phyloP scores from a whole-genome alignment of 2,797 vertebrate genomes.

The Tinamus major region DNA sequence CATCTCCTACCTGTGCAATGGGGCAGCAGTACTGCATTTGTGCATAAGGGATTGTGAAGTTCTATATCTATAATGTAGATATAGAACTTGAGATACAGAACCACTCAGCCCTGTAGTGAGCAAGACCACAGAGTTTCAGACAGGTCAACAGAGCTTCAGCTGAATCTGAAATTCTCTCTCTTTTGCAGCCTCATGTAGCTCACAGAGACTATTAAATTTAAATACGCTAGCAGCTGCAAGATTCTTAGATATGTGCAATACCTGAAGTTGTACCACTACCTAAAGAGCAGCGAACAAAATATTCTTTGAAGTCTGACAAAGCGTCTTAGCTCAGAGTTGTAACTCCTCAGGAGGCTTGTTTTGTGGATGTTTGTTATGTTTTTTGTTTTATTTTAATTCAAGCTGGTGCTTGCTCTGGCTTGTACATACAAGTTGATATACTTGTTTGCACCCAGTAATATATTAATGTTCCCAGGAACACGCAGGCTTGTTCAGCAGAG shows the following conservation, averaged over 20 bases:
- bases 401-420: neutral
- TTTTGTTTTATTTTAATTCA: neutral
- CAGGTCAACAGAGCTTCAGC: neutral
- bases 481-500: neutral
- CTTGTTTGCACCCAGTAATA: neutral
- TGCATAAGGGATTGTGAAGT: accelerated
- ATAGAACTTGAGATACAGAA: neutral
- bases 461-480: neutral
- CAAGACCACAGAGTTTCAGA: neutral
- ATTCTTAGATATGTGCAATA: neutral
- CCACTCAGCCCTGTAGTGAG: neutral
- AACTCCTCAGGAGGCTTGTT: accelerated
- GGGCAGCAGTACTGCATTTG: accelerated
- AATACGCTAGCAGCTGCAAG: neutral
- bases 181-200: neutral
- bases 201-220: neutral
- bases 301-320: neutral
- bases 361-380: neutral
- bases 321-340: neutral
- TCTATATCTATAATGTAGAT: too few relatives aligned
- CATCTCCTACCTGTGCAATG: accelerated
- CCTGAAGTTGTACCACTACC: neutral
- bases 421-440: neutral
- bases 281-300: neutral
- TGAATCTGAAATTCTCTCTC: neutral